Conservation (phyloP, 2,888 invertebrate species). For the Scaptomyza cyrtandrae region DNA sequence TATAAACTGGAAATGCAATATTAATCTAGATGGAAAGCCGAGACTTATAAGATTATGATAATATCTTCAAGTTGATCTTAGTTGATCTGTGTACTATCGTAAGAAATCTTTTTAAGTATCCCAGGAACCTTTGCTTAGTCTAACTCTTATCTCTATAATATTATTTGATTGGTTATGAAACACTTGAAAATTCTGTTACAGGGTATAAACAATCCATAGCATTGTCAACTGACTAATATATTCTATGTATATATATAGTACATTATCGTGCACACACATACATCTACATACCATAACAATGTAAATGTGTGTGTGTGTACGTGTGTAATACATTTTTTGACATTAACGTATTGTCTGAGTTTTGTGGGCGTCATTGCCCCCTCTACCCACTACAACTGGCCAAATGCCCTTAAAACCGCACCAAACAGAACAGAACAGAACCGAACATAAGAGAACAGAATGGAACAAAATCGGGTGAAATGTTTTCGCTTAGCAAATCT, state of each 20-base stretch:
- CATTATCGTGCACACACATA: neutral
- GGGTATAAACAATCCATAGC: slow-evolving; percentile 56
- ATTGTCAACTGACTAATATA: slow-evolving; percentile 66
- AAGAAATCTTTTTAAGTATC: no score
- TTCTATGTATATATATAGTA: neutral
- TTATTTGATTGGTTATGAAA: neutral
- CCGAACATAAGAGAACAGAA: neutral
- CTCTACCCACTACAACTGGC: neutral
- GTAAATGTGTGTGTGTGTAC: slow-evolving; percentile 19
- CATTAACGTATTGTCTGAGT: slow-evolving; percentile 35
- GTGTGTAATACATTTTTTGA: slow-evolving; percentile 1
- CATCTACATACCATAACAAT: neutral
- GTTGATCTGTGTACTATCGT: no score
- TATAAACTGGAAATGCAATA: no score
- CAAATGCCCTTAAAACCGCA: neutral
- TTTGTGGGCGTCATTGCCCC: slow-evolving; percentile 50
- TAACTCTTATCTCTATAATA: no score
- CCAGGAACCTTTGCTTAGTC: no score
- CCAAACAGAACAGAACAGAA: neutral
- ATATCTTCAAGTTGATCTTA: no score
- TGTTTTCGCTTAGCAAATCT: slow-evolving; percentile 75
- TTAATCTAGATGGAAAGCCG: no score
- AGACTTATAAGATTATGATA: no score
- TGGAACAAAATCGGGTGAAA: slow-evolving; percentile 62
- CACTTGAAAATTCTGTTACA: neutral